Percentiles rank a stretch among this genome's conserved stretches.
These are phyloP conservation scores for Eulemur coronatus DNA, from an alignment of 2,797 vertebrate species.

Conservation along the genomic window DNA sequence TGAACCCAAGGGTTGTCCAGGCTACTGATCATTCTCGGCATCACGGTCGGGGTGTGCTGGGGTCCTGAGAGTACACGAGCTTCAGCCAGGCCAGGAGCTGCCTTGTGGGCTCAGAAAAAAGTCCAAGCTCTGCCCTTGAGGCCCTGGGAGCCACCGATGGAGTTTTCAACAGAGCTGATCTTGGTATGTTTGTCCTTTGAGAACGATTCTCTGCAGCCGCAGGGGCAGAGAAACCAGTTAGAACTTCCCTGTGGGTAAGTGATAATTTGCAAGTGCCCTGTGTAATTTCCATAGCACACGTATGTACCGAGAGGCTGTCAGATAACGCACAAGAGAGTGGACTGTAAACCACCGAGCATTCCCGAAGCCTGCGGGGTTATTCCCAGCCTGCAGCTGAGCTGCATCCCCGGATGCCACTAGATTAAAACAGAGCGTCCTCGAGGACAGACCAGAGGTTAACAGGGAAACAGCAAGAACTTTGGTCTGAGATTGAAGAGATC, in stretches of 20 bases:
- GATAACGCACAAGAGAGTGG: accelerated
- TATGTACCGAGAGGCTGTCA: accelerated
- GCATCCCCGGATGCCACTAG: accelerated
- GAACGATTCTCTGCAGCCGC: background rate
- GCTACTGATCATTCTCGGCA: too few species aligned
- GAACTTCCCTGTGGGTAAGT: background rate
- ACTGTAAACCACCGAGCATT: accelerated
- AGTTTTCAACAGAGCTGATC: background rate
- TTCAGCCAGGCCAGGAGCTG: too few species aligned
- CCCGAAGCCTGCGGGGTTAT: accelerated
- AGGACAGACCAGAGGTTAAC: accelerated
- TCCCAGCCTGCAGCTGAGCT: background rate
- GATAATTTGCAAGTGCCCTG: accelerated
- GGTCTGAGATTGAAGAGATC: background rate
- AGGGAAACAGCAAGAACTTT: background rate
- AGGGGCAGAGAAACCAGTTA: background rate
- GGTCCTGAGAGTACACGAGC: accelerated
- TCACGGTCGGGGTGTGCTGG: accelerated
- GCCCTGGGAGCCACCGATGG: background rate
- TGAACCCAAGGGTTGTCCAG: too few species aligned
- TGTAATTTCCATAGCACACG: accelerated
- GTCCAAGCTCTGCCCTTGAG: background rate
- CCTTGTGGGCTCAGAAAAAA: background rate
- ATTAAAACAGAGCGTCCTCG: background rate
- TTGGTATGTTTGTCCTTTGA: background rate